Evolutionary conservation across 1,140 invertebrate genomes (phyloP).

Genomic region (Drosophila ohnishii): DNA sequence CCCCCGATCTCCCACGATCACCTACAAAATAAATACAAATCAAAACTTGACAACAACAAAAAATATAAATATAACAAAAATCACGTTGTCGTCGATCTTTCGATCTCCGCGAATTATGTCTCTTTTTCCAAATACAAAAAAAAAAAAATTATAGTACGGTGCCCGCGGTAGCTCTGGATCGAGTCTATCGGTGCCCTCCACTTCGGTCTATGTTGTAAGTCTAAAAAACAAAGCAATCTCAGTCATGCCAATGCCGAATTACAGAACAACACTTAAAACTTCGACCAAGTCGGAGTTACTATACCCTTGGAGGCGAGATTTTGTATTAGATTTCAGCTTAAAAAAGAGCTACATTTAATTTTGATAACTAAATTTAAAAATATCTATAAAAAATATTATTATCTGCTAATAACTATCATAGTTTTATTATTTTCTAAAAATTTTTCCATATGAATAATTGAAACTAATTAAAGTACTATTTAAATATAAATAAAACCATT

Average conservation of each 20-base stretch:
- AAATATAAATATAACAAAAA: slow-evolving; percentile 6
- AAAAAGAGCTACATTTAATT: no score
- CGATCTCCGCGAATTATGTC: slow-evolving; percentile 14
- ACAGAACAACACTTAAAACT: slow-evolving; percentile 8
- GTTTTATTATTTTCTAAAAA: no score
- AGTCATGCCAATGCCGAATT: slow-evolving; percentile 27
- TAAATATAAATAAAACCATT: no score
- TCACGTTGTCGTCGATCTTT: slow-evolving; percentile 17
- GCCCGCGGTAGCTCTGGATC: slow-evolving; percentile 87
- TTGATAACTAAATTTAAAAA: no score
- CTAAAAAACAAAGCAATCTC: slow-evolving; percentile 74
- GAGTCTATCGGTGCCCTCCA: slow-evolving; percentile 89
- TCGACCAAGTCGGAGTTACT: slow-evolving; percentile 40
- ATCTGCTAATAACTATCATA: no score
- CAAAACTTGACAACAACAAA: slow-evolving; percentile 18
- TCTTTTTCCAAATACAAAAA: slow-evolving; percentile 5
- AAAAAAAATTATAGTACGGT: slow-evolving; percentile 64
- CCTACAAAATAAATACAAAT: slow-evolving; percentile 10
- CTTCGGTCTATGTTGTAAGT: slow-evolving; percentile 86
- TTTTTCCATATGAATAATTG: no score
- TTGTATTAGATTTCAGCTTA: no score
- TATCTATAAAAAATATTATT: no score
- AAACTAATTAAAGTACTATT: no score
- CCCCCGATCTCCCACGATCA: slow-evolving; percentile 53
- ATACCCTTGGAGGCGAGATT: slow-evolving; percentile 15